Conservation (phyloP, 2,797 vertebrate species). For the Bradypodion pumilum region DNA sequence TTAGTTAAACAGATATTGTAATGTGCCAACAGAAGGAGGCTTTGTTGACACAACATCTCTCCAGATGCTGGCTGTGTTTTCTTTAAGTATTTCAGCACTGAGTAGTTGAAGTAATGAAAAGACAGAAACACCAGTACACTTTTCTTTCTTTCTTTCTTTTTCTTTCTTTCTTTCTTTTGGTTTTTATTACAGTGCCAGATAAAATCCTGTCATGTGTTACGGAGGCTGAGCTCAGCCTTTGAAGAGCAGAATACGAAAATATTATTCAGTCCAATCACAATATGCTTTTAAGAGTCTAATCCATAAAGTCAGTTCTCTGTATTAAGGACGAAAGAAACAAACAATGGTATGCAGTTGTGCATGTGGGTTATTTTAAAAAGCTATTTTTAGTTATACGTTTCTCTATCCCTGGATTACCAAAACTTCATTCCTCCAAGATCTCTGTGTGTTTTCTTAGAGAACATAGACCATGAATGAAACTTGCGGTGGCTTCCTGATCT, state of each 20-base stretch:
- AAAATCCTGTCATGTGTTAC: conserved; percentile 69
- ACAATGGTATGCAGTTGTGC: conserved; percentile 34
- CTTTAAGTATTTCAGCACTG: conserved; percentile 69
- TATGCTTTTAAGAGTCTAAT: conserved; percentile 60
- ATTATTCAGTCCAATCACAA: conserved; percentile 75
- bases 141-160: conserved; percentile 39
- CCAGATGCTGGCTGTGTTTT: conserved; percentile 70
- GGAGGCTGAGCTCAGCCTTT: conserved; percentile 50
- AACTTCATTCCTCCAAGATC: conserved; percentile 61
- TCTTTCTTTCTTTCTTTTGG: conserved; percentile 53
- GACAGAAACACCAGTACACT: conserved; percentile 67
- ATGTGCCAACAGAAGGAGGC: conserved; percentile 66
- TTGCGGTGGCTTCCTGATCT: background rate
- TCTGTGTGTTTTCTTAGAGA: conserved; percentile 21
- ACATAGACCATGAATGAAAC: background rate
- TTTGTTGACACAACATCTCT: conserved; percentile 78
- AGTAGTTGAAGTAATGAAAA: conserved; percentile 67
- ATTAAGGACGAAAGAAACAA: conserved; percentile 48
- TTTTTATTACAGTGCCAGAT: conserved; percentile 67
- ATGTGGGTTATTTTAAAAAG: conserved; percentile 32
- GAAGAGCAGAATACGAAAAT: conserved; percentile 69
- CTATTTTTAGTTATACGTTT: conserved; percentile 60
- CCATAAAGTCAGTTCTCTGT: conserved; percentile 49
- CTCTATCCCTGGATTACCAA: conserved; percentile 56
- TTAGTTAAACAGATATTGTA: conserved; percentile 82